Evolutionary conservation across 2,888 invertebrate species (phyloP).

Genomic region (Drosophila nigritarsus): DNA sequence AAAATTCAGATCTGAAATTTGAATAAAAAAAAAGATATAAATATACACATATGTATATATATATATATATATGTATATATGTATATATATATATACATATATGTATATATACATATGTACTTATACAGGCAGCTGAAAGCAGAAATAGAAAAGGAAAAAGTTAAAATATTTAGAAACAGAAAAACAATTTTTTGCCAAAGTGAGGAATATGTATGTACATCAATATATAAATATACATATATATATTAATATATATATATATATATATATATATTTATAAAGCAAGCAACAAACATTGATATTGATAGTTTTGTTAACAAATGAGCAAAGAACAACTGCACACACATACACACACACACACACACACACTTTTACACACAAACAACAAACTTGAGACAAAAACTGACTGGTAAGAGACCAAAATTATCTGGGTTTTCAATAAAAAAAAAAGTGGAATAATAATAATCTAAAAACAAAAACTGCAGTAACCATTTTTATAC

Average conservation of each 20-base stretch:
- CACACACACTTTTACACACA: slow-evolving; percentile 33
- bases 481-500: slow-evolving; percentile 74
- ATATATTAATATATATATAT: slow-evolving; percentile 59
- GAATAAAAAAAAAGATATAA: slow-evolving; percentile 65
- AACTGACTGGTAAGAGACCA: slow-evolving; percentile 85
- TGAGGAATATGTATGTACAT: slow-evolving; percentile 48
- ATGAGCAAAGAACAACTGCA: slow-evolving; percentile 51
- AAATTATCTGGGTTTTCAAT: slow-evolving; percentile 85
- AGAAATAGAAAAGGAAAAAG: slow-evolving; percentile 44
- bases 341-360: slow-evolving; percentile 46
- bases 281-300: slow-evolving; percentile 70
- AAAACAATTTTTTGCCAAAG: slow-evolving; percentile 55
- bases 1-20: slow-evolving; percentile 72
- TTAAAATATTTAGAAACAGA: slow-evolving; percentile 28
- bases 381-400: slow-evolving; percentile 75
- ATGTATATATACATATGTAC: slow-evolving; percentile 42
- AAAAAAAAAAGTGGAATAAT: slow-evolving; percentile 61
- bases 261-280: slow-evolving; percentile 53
- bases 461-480: slow-evolving; percentile 44
- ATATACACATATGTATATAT: slow-evolving; percentile 59
- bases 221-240: slow-evolving; percentile 42
- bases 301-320: slow-evolving; percentile 76
- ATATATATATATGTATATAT: slow-evolving; percentile 44
- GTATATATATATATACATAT: slow-evolving; percentile 49
- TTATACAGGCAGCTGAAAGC: slow-evolving; percentile 64